These are phyloP conservation scores for Bombus consobrinus DNA, from an alignment of 1,140 invertebrate species.

Conservation along the genomic window DNA sequence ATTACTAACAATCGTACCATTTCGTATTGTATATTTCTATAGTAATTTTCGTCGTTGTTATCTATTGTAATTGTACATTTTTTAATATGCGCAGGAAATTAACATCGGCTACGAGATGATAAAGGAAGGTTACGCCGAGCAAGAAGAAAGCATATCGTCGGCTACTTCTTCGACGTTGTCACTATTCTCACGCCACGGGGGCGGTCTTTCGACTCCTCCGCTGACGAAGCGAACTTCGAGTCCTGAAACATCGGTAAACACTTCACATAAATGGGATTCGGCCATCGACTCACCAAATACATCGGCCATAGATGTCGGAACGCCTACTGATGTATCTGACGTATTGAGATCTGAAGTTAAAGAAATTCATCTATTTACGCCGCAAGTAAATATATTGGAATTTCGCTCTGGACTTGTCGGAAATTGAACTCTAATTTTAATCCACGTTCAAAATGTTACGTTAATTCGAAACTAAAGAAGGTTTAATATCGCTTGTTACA, in stretches of 20 bases:
- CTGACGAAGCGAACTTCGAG: background rate
- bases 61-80: background rate
- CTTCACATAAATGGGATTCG: background rate
- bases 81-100: background rate
- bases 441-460: background rate
- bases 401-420: too few relatives aligned
- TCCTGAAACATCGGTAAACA: background rate
- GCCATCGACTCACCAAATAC: background rate
- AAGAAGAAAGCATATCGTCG: background rate
- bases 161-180: background rate
- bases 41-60: background rate
- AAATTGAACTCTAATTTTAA: too few relatives aligned
- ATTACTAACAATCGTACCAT: too few relatives aligned
- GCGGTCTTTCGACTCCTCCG: background rate
- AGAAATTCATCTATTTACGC: background rate
- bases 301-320: background rate
- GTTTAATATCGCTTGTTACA: background rate
- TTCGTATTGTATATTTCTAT: too few relatives aligned
- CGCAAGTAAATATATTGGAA: background rate
- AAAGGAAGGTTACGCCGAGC: slow-evolving; percentile 58
- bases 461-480: too few relatives aligned
- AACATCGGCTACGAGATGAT: slow-evolving; percentile 71
- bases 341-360: background rate
- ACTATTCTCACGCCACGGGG: background rate
- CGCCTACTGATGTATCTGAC: background rate